These are phyloP conservation scores for Hyles vespertilio DNA, from an alignment of 1,140 invertebrate species.

Conservation along the genomic window DNA sequence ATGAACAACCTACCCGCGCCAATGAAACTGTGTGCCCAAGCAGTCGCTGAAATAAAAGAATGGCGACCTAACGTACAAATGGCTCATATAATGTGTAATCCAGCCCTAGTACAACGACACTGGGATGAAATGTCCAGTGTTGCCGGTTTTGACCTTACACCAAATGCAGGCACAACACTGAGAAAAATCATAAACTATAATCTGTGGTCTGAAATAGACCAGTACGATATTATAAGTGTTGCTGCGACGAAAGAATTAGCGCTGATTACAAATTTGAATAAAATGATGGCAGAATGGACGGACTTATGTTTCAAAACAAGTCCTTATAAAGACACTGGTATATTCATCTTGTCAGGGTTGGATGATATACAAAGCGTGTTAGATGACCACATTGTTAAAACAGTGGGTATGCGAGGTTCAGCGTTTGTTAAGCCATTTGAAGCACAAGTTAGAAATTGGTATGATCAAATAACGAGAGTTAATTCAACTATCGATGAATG, in stretches of 20 bases:
- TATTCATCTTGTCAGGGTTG: slow-evolving; percentile 85
- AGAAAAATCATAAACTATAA: slow-evolving; percentile 87
- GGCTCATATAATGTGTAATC: slow-evolving; percentile 91
- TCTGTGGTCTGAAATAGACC: slow-evolving; percentile 83
- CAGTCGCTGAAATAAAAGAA: slow-evolving; percentile 84
- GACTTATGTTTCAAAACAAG: slow-evolving; percentile 83
- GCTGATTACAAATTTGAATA: slow-evolving; percentile 85
- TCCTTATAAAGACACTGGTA: slow-evolving; percentile 87
- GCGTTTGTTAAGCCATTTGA: slow-evolving; percentile 95
- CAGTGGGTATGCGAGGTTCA: slow-evolving; percentile 92
- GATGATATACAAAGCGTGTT: slow-evolving; percentile 91
- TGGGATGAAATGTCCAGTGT: slow-evolving; percentile 94
- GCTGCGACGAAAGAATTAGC: slow-evolving; percentile 92
- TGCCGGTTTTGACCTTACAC: slow-evolving; percentile 89
- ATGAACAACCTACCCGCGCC: slow-evolving; percentile 85
- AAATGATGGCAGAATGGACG: slow-evolving; percentile 92
- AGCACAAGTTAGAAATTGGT: slow-evolving; percentile 87
- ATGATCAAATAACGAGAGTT: slow-evolving; percentile 85
- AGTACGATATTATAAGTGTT: slow-evolving; percentile 92
- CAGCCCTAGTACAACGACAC: slow-evolving; percentile 89
- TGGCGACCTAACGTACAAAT: slow-evolving; percentile 89
- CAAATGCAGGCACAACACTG: slow-evolving; percentile 89
- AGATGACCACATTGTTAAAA: slow-evolving; percentile 93
- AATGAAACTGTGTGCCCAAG: slow-evolving; percentile 83
- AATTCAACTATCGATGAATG: slow-evolving; percentile 91